Evolutionary conservation across 2,888 invertebrate genomes (phyloP).

Genomic region (Meandrusa payeni): DNA sequence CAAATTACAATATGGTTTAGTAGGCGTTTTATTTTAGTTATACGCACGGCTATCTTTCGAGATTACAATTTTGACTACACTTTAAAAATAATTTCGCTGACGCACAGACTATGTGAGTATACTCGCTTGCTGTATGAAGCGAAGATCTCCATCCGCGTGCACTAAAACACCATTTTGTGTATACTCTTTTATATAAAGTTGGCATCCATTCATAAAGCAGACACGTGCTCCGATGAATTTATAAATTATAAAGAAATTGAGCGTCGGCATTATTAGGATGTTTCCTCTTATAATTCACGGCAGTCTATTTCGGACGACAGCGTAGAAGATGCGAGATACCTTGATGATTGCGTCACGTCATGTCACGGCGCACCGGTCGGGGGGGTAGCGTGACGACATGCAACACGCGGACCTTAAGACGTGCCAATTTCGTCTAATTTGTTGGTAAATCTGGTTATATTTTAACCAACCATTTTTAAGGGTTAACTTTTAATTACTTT

Average conservation of each 20-base stretch:
- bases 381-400: conserved; percentile 8
- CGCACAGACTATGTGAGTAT: too few species aligned
- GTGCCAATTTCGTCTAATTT: conserved; percentile 38
- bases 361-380: conserved; percentile 5
- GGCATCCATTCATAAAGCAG: conserved; percentile 73
- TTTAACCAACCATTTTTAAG: too few species aligned
- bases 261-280: conserved; percentile 32
- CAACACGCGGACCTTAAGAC: conserved; percentile 29
- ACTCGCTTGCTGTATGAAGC: too few species aligned
- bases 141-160: too few species aligned
- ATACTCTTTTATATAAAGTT: conserved; percentile 27
- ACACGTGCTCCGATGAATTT: conserved; percentile 41
- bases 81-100: too few species aligned
- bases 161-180: conserved; percentile 7
- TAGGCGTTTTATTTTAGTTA: too few species aligned
- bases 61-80: too few species aligned
- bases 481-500: too few species aligned
- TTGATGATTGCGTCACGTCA: conserved; percentile 32
- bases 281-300: conserved; percentile 37
- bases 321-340: conserved; percentile 28
- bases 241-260: conserved; percentile 38
- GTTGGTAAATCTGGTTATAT: conserved; percentile 57
- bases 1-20: too few species aligned
- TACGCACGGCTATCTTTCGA: too few species aligned
- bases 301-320: conserved; percentile 38